Percentiles rank a stretch among this genome's conserved stretches.
Conservation (phyloP, 2,113 vertebrate species). For the Zosterops lateralis region DNA sequence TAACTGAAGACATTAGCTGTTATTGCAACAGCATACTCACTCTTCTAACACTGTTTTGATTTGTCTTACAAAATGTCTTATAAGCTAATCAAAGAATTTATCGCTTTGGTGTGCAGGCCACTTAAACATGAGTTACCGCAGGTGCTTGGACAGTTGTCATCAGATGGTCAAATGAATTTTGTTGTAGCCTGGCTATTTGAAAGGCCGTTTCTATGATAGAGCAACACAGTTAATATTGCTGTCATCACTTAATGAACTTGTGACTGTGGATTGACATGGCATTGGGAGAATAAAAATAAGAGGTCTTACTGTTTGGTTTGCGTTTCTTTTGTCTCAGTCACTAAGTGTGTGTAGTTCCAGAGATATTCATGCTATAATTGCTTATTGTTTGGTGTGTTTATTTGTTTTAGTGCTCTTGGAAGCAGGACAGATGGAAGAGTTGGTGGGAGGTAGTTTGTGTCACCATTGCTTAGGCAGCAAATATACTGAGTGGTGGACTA, state of each 20-base stretch:
- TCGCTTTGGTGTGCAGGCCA: neutral
- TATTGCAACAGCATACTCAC: neutral
- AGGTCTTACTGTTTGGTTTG: neutral
- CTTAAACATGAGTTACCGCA: slow-evolving; percentile 10
- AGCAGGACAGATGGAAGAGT: neutral
- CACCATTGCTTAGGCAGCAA: neutral
- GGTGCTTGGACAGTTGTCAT: slow-evolving; percentile 7
- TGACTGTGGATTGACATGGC: neutral
- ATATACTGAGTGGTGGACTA: neutral
- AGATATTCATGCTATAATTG: neutral
- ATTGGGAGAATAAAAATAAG: neutral
- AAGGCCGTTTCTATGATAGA: neutral
- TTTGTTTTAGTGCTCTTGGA: neutral
- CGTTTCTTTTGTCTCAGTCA: neutral
- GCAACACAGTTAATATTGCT: neutral
- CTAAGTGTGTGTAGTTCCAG: neutral
- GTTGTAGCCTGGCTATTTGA: slow-evolving; percentile 17
- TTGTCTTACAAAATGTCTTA: slow-evolving; percentile 20
- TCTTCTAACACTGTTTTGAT: slow-evolving; percentile 4
- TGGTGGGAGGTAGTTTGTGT: neutral
- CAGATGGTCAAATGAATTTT: neutral
- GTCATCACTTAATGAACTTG: neutral
- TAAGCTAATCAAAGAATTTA: slow-evolving; percentile 31
- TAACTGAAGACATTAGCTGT: neutral
- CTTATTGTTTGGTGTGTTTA: slow-evolving; percentile 20